Percentiles rank a stretch among this genome's conserved stretches.
Conservation (phyloP, 2,797 vertebrate species). For the Phaenicophaeus curvirostris region DNA sequence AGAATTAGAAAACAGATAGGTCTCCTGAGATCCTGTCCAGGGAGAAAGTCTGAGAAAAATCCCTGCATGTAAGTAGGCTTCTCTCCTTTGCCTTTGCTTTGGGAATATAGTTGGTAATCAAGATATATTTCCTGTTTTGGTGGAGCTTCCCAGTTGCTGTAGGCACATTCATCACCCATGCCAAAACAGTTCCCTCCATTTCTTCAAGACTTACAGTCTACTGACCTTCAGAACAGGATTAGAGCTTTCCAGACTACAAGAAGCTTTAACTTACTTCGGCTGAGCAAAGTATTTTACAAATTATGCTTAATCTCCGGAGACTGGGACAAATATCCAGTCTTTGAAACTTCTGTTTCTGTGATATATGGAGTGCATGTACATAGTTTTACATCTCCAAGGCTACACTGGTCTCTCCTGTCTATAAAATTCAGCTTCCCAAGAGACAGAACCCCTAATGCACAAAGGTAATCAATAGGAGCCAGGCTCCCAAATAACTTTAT, state of each 20-base stretch:
- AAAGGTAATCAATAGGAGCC: background rate
- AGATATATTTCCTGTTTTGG: background rate
- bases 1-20: background rate
- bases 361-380: background rate
- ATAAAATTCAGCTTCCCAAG: background rate
- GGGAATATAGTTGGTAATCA: background rate
- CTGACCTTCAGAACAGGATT: background rate
- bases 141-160: background rate
- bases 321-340: background rate
- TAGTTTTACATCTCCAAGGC: background rate
- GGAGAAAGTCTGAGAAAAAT: background rate
- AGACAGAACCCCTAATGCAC: background rate
- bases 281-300: background rate
- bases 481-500: background rate
- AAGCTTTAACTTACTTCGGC: slow-evolving; percentile 6
- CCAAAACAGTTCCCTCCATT: background rate
- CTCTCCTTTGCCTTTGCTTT: background rate
- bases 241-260: background rate
- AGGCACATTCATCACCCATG: background rate
- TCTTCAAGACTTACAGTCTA: background rate
- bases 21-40: background rate
- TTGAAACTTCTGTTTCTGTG: background rate
- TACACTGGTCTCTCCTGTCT: background rate
- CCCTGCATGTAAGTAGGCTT: background rate
- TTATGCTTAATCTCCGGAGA: background rate